Base-by-base conservation (phyloP, 2,888 invertebrate species). In the Gibbula magus region DNA sequence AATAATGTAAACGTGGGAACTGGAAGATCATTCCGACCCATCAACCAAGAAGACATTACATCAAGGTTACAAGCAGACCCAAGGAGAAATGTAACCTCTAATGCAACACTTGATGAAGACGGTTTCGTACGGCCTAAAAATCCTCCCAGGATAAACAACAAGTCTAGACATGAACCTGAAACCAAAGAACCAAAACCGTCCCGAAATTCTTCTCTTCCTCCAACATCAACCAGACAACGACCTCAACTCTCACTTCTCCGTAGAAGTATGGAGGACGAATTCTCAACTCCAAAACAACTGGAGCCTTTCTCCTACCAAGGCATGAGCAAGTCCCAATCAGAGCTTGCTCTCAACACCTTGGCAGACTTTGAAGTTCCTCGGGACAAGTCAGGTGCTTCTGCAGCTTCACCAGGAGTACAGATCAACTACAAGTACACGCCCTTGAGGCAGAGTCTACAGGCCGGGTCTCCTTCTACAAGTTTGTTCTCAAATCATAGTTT, bases 401-500 rank as follows among this genome's bases (percentile, higher is more conserved):
- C 52, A 13, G 74, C 51, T 10, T 54, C 53, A 18, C 53, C 75
- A 29, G 75, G 75, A 5, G 73, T 20, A 13, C 56, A 67, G 70
- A 45, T 32, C 13, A 53, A 16, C 10, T 81, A 81, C 56, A 54
- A 53, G 39, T 81, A 81, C 77, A 81, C 77, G 13, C 79, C 81
- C 4, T 79, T 81, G 20, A 35, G 66, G n/a, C 76, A 73, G 39
- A 25, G 51, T 20, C 73, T 79, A 20, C 29, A 75, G 18, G 73
- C 53, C 1, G 70, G 70, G 32, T 79, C 81, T 25, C 79, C 81
- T 10, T 81, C 81, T 25, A 81, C 79, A 10, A 81, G 81, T 52
- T 70, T 81, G 2, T 39, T 81, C 52, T 81, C 81, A 22, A 79
- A 78, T 3, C 70, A 79, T 73, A 85, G 85, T 53, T 35, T 82